Evolutionary conservation across 2,113 vertebrate species (phyloP).

Genomic region (Vulpes ferrilata): DNA sequence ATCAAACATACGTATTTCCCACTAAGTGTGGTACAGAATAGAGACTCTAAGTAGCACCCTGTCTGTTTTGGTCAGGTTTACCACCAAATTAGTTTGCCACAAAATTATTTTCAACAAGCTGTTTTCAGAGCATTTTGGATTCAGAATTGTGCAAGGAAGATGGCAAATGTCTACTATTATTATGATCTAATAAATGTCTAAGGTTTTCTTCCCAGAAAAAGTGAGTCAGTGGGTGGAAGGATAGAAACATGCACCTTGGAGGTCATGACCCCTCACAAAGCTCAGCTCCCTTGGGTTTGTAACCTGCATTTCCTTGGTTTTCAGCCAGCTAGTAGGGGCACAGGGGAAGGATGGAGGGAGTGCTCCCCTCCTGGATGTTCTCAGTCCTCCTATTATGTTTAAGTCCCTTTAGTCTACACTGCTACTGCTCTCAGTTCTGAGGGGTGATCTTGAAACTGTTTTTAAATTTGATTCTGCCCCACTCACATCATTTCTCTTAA

Average conservation of each 20-base stretch:
- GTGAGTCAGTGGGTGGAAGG: not conserved
- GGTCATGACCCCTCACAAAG: not conserved
- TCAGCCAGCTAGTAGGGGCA: not conserved
- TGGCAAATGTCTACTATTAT: not conserved
- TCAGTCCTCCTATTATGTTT: not conserved
- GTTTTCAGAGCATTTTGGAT: not conserved
- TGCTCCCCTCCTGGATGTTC: not conserved
- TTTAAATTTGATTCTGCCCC: not conserved
- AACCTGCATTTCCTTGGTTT: not conserved
- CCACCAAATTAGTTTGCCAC: not conserved
- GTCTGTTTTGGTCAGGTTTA: not conserved
- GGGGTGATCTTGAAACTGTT: not conserved
- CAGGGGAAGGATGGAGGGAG: not conserved
- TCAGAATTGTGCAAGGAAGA: not conserved
- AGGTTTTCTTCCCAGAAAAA: not conserved
- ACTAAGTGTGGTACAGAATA: not conserved
- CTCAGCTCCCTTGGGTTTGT: not conserved
- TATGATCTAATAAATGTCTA: not conserved
- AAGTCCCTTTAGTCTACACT: not conserved
- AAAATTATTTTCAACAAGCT: conserved; percentile 15
- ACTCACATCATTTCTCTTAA: not conserved
- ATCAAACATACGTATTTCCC: not conserved
- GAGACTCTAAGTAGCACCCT: not conserved
- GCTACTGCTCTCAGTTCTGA: not conserved
- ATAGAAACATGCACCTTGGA: not conserved